Conservation (phyloP, 2,113 vertebrate genomes). For the Hemiscyllium ocellatum region DNA sequence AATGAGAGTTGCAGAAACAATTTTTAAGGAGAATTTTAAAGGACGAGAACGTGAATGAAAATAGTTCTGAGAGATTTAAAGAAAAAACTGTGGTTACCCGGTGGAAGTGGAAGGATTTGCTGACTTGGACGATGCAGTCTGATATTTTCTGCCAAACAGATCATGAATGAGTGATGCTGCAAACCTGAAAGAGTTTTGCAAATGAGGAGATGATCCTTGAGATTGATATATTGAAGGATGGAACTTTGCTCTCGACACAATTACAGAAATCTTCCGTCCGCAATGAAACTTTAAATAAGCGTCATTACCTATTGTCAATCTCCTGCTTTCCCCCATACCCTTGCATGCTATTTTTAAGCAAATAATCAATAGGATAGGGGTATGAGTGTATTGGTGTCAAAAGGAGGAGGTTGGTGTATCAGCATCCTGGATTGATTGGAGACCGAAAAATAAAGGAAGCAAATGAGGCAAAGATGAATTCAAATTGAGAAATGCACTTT, state of each 20-base stretch:
- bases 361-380: not conserved
- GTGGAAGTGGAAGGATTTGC: not conserved
- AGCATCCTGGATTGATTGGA: not conserved
- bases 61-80: not conserved
- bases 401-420: not conserved
- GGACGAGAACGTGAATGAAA: not conserved
- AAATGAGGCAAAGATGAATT: not conserved
- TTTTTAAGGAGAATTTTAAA: not conserved
- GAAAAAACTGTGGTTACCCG: not conserved
- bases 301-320: too few relatives aligned
- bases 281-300: too few relatives aligned
- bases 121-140: not conserved
- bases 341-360: too few relatives aligned
- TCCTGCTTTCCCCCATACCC: too few relatives aligned
- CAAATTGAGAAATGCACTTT: not conserved
- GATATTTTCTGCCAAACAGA: not conserved
- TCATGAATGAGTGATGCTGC: not conserved
- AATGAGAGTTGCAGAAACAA: not conserved
- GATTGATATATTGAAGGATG: not conserved
- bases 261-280: too few relatives aligned
- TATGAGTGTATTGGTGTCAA: not conserved
- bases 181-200: not conserved
- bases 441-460: not conserved
- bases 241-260: too few relatives aligned
- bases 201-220: not conserved